Evolutionary conservation across 2,888 invertebrate genomes (phyloP).

Genomic region (Seira ritae): DNA sequence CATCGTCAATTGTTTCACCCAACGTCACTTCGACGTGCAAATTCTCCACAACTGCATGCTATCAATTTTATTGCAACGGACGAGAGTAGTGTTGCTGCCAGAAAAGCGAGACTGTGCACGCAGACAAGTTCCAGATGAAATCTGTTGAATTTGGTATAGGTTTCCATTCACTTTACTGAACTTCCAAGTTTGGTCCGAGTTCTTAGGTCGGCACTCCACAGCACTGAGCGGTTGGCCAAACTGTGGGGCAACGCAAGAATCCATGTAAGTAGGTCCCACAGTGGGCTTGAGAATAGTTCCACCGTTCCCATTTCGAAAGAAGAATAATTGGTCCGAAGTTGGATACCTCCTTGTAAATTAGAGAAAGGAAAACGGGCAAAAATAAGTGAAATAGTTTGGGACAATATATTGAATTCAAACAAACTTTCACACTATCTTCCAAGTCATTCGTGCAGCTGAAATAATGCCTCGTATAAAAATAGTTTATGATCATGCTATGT

Average conservation of each 20-base stretch:
- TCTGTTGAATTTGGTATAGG: conserved; percentile 59
- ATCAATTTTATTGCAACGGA: conserved; percentile 41
- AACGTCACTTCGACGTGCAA: conserved; percentile 58
- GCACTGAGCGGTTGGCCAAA: conserved; percentile 52
- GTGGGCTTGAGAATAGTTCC: conserved; percentile 55
- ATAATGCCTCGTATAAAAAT: too few species aligned
- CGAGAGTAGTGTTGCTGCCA: conserved; percentile 30
- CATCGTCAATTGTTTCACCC: too few species aligned
- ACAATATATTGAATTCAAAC: too few species aligned
- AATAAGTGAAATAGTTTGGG: background rate
- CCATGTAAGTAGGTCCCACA: conserved; percentile 42
- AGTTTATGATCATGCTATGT: too few species aligned
- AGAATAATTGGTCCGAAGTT: conserved; percentile 62
- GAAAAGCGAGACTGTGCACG: conserved; percentile 27
- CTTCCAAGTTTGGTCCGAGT: conserved; percentile 51
- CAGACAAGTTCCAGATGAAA: conserved; percentile 53
- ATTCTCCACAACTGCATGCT: conserved; percentile 62
- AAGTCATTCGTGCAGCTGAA: background rate
- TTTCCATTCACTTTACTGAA: conserved; percentile 45
- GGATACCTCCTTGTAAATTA: conserved; percentile 46
- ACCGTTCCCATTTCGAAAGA: conserved; percentile 61
- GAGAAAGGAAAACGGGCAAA: background rate
- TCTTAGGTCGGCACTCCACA: conserved; percentile 47
- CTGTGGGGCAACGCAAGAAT: conserved; percentile 60
- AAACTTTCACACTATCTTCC: background rate